Conservation (phyloP, 2,888 invertebrate species). For the Drosophila peninsularis region DNA sequence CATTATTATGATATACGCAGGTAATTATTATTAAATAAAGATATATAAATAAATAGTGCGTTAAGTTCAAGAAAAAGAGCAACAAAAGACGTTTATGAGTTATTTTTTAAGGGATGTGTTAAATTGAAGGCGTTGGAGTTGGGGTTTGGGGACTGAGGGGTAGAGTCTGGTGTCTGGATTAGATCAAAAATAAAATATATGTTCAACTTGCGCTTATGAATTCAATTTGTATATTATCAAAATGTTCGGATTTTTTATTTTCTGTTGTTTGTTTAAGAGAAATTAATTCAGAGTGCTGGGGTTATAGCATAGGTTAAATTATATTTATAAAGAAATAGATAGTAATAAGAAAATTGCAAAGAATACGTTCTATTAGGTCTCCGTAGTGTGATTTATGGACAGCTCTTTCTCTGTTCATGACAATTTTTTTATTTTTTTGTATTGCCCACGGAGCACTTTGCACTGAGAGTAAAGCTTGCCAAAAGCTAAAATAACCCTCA, state of each 20-base stretch:
- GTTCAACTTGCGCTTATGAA: too few species aligned
- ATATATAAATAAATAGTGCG: slow-evolving; percentile 74
- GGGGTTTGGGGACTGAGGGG: not conserved
- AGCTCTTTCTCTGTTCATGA: not conserved
- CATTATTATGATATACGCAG: slow-evolving; percentile 70
- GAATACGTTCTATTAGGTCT: not conserved
- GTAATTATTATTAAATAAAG: slow-evolving; percentile 74
- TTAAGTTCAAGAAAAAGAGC: slow-evolving; percentile 75
- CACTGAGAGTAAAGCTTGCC: slow-evolving; percentile 20
- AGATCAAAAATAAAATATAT: too few species aligned
- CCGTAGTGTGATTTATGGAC: slow-evolving; percentile 4
- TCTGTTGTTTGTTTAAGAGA: too few species aligned
- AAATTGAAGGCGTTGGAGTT: not conserved
- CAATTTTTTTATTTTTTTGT: not conserved
- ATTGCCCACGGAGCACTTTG: slow-evolving; percentile 30
- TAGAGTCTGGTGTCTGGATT: not conserved
- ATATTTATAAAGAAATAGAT: too few species aligned
- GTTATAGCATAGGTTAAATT: too few species aligned
- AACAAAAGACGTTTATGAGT: not conserved
- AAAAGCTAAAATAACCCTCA: slow-evolving; percentile 21
- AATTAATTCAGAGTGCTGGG: too few species aligned
- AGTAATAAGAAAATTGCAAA: too few species aligned
- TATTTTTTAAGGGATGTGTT: not conserved
- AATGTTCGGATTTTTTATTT: too few species aligned
- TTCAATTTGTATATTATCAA: too few species aligned